Percentiles rank a stretch among this genome's conserved stretches.
These are phyloP conservation scores for Lophura nycthemera DNA, from an alignment of 2,113 vertebrate species.

Conservation along the genomic window DNA sequence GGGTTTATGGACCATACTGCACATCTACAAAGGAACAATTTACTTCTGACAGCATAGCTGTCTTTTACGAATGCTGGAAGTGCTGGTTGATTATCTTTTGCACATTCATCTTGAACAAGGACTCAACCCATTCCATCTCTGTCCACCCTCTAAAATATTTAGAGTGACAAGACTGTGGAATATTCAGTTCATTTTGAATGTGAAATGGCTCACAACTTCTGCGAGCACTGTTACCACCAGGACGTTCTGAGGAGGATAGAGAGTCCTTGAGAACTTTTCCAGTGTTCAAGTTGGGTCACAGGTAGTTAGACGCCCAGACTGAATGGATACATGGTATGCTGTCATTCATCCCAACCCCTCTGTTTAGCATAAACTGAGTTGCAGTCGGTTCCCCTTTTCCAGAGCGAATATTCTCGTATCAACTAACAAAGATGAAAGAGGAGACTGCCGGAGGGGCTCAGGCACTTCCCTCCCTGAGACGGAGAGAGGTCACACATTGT, in stretches of 20 bases:
- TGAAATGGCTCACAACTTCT: neutral
- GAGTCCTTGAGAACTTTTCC: neutral
- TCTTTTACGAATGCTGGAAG: slow-evolving; percentile 99
- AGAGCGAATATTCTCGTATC: neutral
- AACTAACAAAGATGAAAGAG: neutral
- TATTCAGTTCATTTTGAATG: neutral
- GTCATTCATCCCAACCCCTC: neutral
- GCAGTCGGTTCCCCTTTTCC: neutral
- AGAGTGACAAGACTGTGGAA: neutral
- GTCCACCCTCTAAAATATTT: neutral
- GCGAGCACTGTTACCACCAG: neutral
- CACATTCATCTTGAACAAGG: slow-evolving; percentile 98
- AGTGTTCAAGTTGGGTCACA: neutral
- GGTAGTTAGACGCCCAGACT: neutral
- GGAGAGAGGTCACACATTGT: neutral
- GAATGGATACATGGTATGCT: neutral
- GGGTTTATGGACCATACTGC: neutral
- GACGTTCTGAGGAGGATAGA: neutral
- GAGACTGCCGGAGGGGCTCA: neutral
- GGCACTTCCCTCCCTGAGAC: neutral
- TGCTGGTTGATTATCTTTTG: slow-evolving; percentile 98
- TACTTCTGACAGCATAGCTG: slow-evolving; percentile 98
- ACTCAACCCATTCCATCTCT: slow-evolving; percentile 98
- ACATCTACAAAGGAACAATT: neutral
- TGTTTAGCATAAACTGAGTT: neutral